Percentiles rank a stretch among this genome's conserved stretches.
Conservation (phyloP, 2,888 invertebrate species). For the Suillia variegata region DNA sequence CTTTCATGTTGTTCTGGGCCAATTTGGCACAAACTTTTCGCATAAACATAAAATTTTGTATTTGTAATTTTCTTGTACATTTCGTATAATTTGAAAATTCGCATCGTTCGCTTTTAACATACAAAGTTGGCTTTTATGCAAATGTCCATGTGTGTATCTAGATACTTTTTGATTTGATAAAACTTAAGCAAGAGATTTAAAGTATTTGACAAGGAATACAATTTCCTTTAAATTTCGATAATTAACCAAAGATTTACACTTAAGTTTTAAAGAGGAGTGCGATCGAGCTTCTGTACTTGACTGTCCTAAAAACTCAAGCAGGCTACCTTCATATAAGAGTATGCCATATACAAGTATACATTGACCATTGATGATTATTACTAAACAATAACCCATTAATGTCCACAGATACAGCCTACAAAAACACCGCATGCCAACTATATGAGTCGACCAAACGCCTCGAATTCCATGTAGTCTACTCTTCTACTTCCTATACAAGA, state of each 20-base stretch:
- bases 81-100: not conserved
- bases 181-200: too few relatives aligned
- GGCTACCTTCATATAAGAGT: too few relatives aligned
- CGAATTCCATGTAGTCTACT: too few relatives aligned
- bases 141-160: not conserved
- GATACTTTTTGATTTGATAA: not conserved
- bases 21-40: slow-evolving; percentile 44
- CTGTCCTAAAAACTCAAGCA: too few relatives aligned
- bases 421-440: not conserved
- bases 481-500: not conserved
- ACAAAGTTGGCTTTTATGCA: not conserved
- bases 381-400: too few relatives aligned
- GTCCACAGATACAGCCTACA: not conserved
- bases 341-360: too few relatives aligned
- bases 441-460: not conserved
- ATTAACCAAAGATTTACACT: too few relatives aligned
- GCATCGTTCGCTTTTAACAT: not conserved
- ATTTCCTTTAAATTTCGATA: too few relatives aligned
- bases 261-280: too few relatives aligned
- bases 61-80: slow-evolving; percentile 26
- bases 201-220: too few relatives aligned
- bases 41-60: slow-evolving; percentile 52
- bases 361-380: too few relatives aligned
- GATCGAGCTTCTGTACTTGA: too few relatives aligned
- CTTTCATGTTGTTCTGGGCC: slow-evolving; percentile 21